Conservation (phyloP, 2,113 vertebrate species). For the Nesoenas mayeri region DNA sequence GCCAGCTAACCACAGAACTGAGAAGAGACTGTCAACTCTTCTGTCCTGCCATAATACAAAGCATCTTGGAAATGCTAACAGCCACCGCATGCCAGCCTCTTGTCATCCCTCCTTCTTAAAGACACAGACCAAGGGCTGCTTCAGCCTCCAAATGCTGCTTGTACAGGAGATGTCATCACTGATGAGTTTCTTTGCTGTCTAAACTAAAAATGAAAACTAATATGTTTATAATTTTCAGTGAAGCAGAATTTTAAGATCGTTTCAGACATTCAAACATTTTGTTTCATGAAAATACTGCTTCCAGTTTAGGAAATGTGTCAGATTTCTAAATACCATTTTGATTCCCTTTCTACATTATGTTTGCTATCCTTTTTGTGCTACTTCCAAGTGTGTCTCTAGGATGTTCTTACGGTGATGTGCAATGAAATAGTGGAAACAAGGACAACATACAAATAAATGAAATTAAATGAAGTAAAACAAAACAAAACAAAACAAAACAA, state of each 20-base stretch:
- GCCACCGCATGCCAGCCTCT: neutral
- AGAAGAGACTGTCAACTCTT: constrained; percentile 65
- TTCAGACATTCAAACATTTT: neutral
- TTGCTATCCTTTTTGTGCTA: neutral
- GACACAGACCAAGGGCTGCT: neutral
- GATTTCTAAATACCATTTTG: neutral
- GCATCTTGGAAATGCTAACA: constrained; percentile 58
- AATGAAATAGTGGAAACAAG: neutral
- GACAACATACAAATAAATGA: neutral
- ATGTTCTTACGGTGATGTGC: neutral
- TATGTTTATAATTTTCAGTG: neutral
- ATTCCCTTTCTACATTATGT: neutral
- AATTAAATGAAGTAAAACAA: neutral
- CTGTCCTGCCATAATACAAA: constrained; percentile 52
- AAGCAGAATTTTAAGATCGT: neutral
- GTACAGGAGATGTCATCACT: neutral
- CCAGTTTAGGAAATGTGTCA: neutral
- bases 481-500: neutral
- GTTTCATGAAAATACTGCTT: neutral
- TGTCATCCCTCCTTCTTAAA: constrained; percentile 60
- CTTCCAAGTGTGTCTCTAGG: neutral
- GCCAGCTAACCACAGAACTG: constrained; percentile 65
- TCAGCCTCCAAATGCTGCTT: neutral
- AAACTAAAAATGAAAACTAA: neutral
- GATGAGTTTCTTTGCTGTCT: neutral